Evolutionary conservation across 1,140 invertebrate species (phyloP).

Genomic region (Cyclargus thomasi): DNA sequence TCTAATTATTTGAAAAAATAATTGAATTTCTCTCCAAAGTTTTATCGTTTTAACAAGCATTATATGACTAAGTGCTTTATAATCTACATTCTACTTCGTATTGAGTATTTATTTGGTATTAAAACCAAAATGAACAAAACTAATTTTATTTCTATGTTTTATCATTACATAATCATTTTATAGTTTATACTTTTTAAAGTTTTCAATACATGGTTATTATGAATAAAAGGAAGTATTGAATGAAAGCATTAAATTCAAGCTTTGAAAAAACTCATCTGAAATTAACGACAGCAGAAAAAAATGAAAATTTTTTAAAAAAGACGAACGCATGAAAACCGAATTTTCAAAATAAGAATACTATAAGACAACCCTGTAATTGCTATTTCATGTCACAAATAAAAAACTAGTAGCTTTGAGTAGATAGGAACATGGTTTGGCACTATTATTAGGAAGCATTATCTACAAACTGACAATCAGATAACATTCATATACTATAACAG

Average conservation of each 20-base stretch:
- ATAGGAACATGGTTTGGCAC: not conserved
- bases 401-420: not conserved
- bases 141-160: not conserved
- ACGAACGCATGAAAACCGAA: not conserved
- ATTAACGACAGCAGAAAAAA: too few species aligned
- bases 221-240: too few species aligned
- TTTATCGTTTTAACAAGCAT: not conserved
- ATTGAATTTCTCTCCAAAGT: not conserved
- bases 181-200: too few species aligned
- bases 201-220: too few species aligned
- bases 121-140: not conserved
- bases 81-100: not conserved
- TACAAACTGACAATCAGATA: not conserved
- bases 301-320: not conserved
- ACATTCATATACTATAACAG: not conserved
- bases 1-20: not conserved
- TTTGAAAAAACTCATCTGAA: too few species aligned
- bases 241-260: too few species aligned
- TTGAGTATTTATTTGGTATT: not conserved
- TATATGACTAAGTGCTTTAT: not conserved
- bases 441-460: not conserved
- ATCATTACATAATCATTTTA: not conserved
- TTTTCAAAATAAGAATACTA: not conserved
- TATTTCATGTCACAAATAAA: not conserved
- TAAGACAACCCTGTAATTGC: not conserved